A percentile compares a stretch with the other conserved stretches of the same genome.
Conservation (phyloP, 2,888 invertebrate genomes). For the Helobdella robusta region DNA sequence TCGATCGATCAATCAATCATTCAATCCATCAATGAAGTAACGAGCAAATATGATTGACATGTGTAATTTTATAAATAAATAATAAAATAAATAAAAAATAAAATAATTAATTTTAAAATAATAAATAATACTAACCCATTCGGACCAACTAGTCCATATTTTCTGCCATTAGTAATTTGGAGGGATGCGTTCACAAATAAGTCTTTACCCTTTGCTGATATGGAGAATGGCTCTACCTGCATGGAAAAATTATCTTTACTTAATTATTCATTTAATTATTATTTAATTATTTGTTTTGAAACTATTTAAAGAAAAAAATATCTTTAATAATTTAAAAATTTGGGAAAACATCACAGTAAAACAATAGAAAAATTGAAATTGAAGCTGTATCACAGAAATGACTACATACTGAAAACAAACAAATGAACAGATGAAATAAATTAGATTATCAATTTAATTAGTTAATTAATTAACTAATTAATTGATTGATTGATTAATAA, state of each 20-base stretch:
- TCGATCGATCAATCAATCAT: neutral
- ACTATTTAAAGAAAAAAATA: neutral
- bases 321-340: neutral
- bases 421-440: neutral
- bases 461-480: neutral
- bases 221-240: slow-evolving; percentile 80
- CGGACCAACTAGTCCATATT: slow-evolving; percentile 95
- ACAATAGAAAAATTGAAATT: too few species aligned
- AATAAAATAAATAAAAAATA: neutral
- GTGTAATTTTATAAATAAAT: neutral
- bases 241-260: neutral
- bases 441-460: neutral
- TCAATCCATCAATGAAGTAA: neutral
- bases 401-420: neutral
- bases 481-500: neutral
- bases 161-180: slow-evolving; percentile 79
- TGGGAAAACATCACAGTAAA: too few species aligned
- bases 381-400: too few species aligned
- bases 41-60: neutral
- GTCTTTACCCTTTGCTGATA: slow-evolving; percentile 91
- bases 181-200: slow-evolving; percentile 90
- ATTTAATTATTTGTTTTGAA: neutral
- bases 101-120: neutral
- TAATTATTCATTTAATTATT: too few species aligned
- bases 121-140: slow-evolving; percentile 64